phyloP scores from a whole-genome alignment of 2,888 invertebrate species.

The Axea sp. region DNA sequence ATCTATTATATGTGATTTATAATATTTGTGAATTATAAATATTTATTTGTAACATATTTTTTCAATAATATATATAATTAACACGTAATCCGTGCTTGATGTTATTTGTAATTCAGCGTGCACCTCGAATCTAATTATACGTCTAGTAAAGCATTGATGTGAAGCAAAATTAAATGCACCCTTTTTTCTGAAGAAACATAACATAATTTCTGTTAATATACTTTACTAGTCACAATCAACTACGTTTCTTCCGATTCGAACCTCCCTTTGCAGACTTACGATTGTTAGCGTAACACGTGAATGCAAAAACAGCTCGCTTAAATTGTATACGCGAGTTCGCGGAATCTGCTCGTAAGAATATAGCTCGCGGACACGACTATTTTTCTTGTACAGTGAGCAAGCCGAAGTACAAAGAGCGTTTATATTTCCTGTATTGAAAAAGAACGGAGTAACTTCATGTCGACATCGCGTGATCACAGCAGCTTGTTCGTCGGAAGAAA shows the following conservation, averaged over 20 bases:
- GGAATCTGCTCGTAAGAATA: slow-evolving; percentile 48
- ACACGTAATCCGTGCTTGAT: no score
- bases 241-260: slow-evolving; percentile 13
- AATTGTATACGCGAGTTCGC: slow-evolving; percentile 56
- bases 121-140: slow-evolving; percentile 5
- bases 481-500: slow-evolving; percentile 54
- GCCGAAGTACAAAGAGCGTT: slow-evolving; percentile 56
- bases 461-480: slow-evolving; percentile 59
- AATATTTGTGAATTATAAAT: no score
- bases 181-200: slow-evolving; percentile 7
- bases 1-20: no score
- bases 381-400: slow-evolving; percentile 50
- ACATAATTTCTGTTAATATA: slow-evolving; percentile 41
- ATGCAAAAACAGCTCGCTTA: slow-evolving; percentile 52
- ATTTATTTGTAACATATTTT: no score
- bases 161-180: slow-evolving; percentile 6
- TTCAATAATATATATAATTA: no score
- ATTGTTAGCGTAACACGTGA: slow-evolving; percentile 51
- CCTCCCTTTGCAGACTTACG: slow-evolving; percentile 24
- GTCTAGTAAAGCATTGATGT: neutral
- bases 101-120: no score
- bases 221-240: slow-evolving; percentile 28
- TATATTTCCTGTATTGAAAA: slow-evolving; percentile 60
- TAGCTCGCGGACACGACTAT: slow-evolving; percentile 52
- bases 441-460: slow-evolving; percentile 48